These are phyloP conservation scores for Zosterops hypoxanthus DNA, from an alignment of 2,113 vertebrate genomes.

Conservation along the genomic window DNA sequence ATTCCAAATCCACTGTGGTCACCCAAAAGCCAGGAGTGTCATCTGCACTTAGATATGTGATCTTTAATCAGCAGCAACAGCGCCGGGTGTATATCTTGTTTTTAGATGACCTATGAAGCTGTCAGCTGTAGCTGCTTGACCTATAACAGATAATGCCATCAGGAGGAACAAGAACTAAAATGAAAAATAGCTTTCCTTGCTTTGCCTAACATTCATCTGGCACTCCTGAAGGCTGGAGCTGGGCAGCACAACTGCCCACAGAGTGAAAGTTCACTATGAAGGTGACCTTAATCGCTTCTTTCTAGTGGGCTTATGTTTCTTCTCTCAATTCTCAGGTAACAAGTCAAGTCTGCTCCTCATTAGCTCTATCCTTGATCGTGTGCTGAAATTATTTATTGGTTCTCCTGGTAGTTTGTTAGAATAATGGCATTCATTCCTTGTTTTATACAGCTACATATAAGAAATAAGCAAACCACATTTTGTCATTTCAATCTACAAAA, in stretches of 20 bases:
- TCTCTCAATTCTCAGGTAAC: neutral
- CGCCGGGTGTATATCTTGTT: neutral
- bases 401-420: neutral
- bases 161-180: neutral
- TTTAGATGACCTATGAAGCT: slow-evolving; percentile 25
- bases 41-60: neutral
- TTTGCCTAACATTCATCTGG: neutral
- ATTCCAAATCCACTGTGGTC: neutral
- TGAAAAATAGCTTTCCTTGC: neutral
- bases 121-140: slow-evolving; percentile 36
- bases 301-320: neutral
- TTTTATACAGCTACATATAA: neutral
- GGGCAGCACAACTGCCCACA: neutral
- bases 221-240: neutral
- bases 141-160: neutral
- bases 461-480: neutral
- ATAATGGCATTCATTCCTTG: neutral
- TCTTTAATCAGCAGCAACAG: neutral
- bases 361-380: neutral
- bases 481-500: neutral
- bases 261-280: neutral
- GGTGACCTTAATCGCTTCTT: neutral
- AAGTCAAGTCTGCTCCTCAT: neutral
- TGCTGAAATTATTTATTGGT: neutral
- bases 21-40: neutral